Percentiles rank a stretch among this genome's conserved stretches.
These are phyloP conservation scores for Calosoma granatense DNA, from an alignment of 1,140 invertebrate genomes.

Conservation along the genomic window DNA sequence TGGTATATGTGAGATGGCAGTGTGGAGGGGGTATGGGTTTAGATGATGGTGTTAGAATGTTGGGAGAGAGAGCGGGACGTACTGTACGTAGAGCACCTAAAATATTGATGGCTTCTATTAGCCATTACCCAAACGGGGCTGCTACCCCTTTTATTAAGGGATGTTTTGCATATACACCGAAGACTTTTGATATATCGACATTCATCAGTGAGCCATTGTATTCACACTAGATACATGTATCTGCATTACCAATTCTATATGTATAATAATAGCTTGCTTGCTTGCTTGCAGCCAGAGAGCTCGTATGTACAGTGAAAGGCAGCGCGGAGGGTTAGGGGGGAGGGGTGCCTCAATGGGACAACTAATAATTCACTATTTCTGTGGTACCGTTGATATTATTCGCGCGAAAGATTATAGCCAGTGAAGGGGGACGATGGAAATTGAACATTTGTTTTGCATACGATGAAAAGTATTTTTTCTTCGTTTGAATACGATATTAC, in stretches of 20 bases:
- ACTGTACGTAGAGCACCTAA: no score
- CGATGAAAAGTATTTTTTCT: no score
- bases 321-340: neutral
- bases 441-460: constrained; percentile 6
- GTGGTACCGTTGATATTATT: neutral
- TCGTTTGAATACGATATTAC: no score
- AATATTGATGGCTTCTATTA: constrained; percentile 9
- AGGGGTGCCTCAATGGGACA: neutral
- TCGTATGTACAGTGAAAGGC: neutral
- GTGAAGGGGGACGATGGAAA: neutral
- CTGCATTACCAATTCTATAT: constrained; percentile 8
- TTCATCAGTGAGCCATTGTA: constrained; percentile 4
- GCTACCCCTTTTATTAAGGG: constrained; percentile 7
- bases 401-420: neutral
- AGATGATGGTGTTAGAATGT: no score
- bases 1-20: no score
- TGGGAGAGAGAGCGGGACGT: neutral
- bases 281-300: no score
- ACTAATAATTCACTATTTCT: constrained; percentile 8
- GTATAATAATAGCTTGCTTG: neutral
- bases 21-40: no score
- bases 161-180: constrained; percentile 8
- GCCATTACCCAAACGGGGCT: neutral
- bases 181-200: constrained; percentile 9
- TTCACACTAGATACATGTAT: constrained; percentile 1